Percentiles rank a stretch among this genome's conserved stretches.
These are phyloP conservation scores for Fragum sueziense DNA, from an alignment of 2,888 invertebrate species.

Conservation along the genomic window DNA sequence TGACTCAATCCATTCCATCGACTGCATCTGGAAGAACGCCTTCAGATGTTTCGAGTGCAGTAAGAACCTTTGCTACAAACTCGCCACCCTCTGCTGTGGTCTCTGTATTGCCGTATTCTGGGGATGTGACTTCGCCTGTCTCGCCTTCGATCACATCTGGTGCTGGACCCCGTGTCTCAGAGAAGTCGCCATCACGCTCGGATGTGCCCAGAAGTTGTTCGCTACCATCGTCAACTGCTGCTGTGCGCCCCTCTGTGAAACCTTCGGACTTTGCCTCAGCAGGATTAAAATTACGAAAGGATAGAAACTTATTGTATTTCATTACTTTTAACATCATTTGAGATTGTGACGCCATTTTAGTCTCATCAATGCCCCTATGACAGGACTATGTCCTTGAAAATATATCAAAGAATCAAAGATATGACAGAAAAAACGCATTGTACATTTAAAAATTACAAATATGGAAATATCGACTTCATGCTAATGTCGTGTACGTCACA, in stretches of 20 bases:
- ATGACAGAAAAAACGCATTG: too few relatives aligned
- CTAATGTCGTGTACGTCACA: too few relatives aligned
- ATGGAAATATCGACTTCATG: too few relatives aligned
- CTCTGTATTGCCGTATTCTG: slow-evolving; percentile 87
- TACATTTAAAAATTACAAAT: too few relatives aligned
- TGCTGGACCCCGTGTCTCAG: slow-evolving; percentile 86
- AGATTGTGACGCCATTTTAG: background rate
- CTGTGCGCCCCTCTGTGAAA: slow-evolving; percentile 87
- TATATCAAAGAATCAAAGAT: too few relatives aligned
- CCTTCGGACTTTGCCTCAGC: slow-evolving; percentile 52
- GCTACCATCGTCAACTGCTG: slow-evolving; percentile 84
- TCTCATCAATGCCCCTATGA: background rate
- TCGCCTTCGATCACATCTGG: slow-evolving; percentile 88
- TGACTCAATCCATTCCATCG: slow-evolving; percentile 80
- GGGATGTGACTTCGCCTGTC: slow-evolving; percentile 80
- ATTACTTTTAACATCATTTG: background rate
- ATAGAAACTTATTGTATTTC: background rate
- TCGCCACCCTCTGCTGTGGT: slow-evolving; percentile 87
- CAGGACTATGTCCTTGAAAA: background rate
- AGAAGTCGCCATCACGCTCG: slow-evolving; percentile 85
- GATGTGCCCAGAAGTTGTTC: slow-evolving; percentile 74
- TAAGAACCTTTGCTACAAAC: slow-evolving; percentile 88
- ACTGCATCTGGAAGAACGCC: slow-evolving; percentile 88
- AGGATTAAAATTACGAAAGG: slow-evolving; percentile 30
- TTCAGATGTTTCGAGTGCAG: slow-evolving; percentile 86